phyloP scores from a whole-genome alignment of 2,888 invertebrate species.

The Pristionchus fissidentatus region DNA sequence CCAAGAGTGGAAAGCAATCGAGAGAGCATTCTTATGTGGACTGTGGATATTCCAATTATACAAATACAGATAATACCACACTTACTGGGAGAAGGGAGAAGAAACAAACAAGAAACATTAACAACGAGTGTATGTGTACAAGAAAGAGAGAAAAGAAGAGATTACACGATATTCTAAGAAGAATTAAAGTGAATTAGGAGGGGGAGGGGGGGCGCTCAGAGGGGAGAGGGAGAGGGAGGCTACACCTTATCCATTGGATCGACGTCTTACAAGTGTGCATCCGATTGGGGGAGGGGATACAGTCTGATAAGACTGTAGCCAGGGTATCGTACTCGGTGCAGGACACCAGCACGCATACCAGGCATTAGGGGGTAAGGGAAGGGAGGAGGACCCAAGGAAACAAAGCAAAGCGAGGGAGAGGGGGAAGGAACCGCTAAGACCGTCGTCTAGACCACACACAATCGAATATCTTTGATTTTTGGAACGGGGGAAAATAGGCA shows the following conservation, averaged over 20 bases:
- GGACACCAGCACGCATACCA: not conserved
- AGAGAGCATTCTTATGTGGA: slow-evolving; percentile 1
- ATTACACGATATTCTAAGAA: slow-evolving; percentile 38
- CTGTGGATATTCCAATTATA: slow-evolving; percentile 13
- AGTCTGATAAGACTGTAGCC: not conserved
- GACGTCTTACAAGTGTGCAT: not conserved
- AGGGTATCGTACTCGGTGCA: not conserved
- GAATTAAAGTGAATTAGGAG: slow-evolving; percentile 24
- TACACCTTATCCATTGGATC: slow-evolving; percentile 4
- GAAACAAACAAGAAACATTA: slow-evolving; percentile 40
- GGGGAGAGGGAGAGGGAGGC: not conserved
- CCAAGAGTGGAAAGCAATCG: not conserved
- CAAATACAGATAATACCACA: slow-evolving; percentile 31
- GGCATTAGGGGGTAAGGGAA: not conserved
- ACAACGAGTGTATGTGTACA: slow-evolving; percentile 26
- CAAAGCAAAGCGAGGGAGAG: not conserved
- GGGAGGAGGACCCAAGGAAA: slow-evolving; percentile 14
- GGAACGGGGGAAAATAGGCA: not conserved
- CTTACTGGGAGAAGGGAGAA: slow-evolving; percentile 1
- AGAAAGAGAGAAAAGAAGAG: not conserved
- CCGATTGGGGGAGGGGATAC: not conserved
- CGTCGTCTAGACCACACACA: slow-evolving; percentile 39
- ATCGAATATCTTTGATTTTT: slow-evolving; percentile 32
- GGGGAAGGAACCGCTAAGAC: not conserved
- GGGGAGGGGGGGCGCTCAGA: not conserved